Evolutionary conservation across 2,888 invertebrate species (phyloP), one percentile per base, ranked within the genome.

Genomic region (Orthosia gracilis): DNA sequence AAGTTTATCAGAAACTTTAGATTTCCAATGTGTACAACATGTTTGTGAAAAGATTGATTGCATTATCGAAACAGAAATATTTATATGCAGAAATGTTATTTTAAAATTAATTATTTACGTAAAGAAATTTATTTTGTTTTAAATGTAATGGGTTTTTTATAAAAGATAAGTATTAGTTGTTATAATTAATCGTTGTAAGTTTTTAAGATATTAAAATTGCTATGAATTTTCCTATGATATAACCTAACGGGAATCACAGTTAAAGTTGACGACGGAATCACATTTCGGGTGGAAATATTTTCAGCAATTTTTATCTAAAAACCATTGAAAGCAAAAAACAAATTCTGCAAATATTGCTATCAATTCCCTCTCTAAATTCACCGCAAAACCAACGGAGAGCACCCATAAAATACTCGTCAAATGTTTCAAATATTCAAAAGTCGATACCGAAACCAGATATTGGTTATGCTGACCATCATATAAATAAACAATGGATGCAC

Each of bases 361-460:
- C 11, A 40, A 13, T 26, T 26, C 12, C 13, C 23, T 49, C 21
- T 75, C 13, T 15, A 31, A 21, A 78, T 21, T 75, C 59, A 69
- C 26, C 21, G 40, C 49, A 55, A 64, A 73, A 62, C 52, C 70
- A 49, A 54, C 54, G 26, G 13, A 52, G n/a, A 47, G 31, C 57
- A 70, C 23, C 13, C 23, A 59, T 49, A 47, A 58, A 73, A 69
- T 23, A 58, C 57, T 61, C 68, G 62, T 70, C 31, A 69, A 64
- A 70, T 45, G 49, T 61, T 70, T 83, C 45, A 81, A 83, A 79
- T 73, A 80, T 80, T 81, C 54, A 84, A 68, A 81, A 84, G 58
- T 80, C 61, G 54, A 81, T 74, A 70, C 67, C 59, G 63, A 59
- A 69, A 79, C 63, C 63, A 68, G 80, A 69, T 81, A 71, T 84